Evolutionary conservation across 2,113 vertebrate species (phyloP), one percentile per base, ranked within the genome.

Genomic region (Podarcis raffonei): DNA sequence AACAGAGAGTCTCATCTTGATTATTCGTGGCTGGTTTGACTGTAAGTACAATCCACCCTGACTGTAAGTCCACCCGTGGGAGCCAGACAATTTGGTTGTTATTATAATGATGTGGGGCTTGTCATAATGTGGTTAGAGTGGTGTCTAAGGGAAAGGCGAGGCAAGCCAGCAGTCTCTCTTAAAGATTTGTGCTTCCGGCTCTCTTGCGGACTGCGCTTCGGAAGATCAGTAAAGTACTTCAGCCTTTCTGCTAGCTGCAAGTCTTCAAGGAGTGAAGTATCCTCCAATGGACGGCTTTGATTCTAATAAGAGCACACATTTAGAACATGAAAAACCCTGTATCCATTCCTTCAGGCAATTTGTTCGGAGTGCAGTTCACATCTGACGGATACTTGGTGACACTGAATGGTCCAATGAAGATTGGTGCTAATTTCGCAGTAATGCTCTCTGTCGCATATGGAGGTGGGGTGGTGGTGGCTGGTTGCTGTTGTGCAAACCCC

Each of bases 61-160:
- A 95, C 91, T 96, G 85, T 94, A 95, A 96, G 92, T 87, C 91
- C 93, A 92, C 95, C 96, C 95, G 91, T 95, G 96, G 94, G 96
- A 97, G 81, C 86, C 90, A 95, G 95, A 94, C 91, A 96, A 96
- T 97, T 97, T 96, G 93, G 91, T 89, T 96, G 96, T 96, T 95
- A 94, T 96, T 95, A 92, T 97, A 97, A 96, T 97, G 94, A 97
- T 93, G 94, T 95, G 81, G 94, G 94, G 92, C 92, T 96, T 90
- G 94, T 96, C 94, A 90, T 93, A 96, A 96, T 94, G 91, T 96
- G 95, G 96, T 97, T 95, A 95, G 94, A 97, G 96, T 95, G 90
- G 93, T 94, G 89, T 96, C 92, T 95, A 89, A 95, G 93, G 93
- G 94, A 92, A 97, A 76, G 93, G 81, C 37, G 85, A 97, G 90